Conservation (phyloP, 92 coral and sea anemone species). For the Palythoa caribaeorum region DNA sequence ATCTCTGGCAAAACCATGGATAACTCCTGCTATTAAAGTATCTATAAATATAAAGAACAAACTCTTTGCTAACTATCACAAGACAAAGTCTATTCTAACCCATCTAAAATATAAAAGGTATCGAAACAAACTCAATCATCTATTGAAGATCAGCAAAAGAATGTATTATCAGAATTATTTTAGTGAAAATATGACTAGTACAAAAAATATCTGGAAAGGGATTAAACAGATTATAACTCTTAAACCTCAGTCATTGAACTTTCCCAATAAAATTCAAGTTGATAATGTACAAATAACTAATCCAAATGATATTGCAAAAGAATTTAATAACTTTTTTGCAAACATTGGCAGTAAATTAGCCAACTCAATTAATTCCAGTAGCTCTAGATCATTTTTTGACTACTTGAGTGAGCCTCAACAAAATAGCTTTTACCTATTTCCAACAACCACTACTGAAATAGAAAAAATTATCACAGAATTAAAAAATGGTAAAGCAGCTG, state of each 20-base stretch:
- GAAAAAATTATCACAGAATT: constrained; percentile 19
- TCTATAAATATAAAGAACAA: constrained; percentile 54
- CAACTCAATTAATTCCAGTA: neutral
- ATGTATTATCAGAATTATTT: constrained; percentile 53
- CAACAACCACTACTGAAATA: constrained; percentile 49
- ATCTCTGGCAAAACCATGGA: constrained; percentile 58
- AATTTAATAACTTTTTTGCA: neutral
- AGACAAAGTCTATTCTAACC: constrained; percentile 17
- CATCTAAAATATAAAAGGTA: constrained; percentile 48
- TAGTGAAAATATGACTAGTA: constrained; percentile 36
- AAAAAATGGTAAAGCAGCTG: constrained; percentile 53
- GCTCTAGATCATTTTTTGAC: constrained; percentile 1
- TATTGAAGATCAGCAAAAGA: constrained; percentile 50
- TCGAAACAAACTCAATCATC: constrained; percentile 50
- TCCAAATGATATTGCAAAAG: constrained; percentile 1
- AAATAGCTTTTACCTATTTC: constrained; percentile 50
- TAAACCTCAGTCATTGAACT: neutral
- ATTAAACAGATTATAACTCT: constrained; percentile 39
- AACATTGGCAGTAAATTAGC: constrained; percentile 3
- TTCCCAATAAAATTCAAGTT: neutral
- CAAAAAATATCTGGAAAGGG: constrained; percentile 60
- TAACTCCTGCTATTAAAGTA: constrained; percentile 49
- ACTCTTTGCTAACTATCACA: constrained; percentile 44
- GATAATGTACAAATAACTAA: neutral
- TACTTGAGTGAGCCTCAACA: constrained; percentile 17